phyloP scores from a whole-genome alignment of 2,888 invertebrate genomes.

The Chaitophorus viminalis region DNA sequence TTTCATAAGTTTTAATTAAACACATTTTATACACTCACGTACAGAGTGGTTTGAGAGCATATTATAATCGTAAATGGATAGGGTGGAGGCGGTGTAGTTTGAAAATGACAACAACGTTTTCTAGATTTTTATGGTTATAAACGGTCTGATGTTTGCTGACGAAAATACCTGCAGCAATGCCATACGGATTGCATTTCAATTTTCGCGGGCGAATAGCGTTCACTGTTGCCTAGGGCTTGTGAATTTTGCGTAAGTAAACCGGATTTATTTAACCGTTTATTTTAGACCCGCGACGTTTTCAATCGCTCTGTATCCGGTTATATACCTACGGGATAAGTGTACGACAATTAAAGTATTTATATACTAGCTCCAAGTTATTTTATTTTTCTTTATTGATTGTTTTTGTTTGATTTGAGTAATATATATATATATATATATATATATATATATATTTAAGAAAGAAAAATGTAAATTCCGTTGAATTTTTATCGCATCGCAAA shows the following conservation, averaged over 20 bases:
- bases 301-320: neutral
- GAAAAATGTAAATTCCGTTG: neutral
- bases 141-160: neutral
- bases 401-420: too few species aligned
- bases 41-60: slow-evolving; percentile 4
- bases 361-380: neutral
- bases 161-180: neutral
- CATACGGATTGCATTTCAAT: neutral
- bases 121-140: neutral
- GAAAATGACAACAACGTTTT: neutral
- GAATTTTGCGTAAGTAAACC: neutral
- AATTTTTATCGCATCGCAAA: neutral
- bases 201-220: neutral
- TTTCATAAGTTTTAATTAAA: slow-evolving; percentile 62
- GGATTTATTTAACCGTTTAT: neutral
- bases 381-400: too few species aligned
- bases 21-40: slow-evolving; percentile 48
- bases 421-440: too few species aligned
- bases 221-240: neutral
- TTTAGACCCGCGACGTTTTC: neutral
- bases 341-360: neutral
- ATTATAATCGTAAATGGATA: neutral
- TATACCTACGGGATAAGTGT: neutral
- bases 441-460: too few species aligned
- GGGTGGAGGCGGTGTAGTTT: too few species aligned